Evolutionary conservation across 2,888 invertebrate genomes (phyloP), one percentile per base, ranked within the genome.

Genomic region (Pilophorus perplexus): DNA sequence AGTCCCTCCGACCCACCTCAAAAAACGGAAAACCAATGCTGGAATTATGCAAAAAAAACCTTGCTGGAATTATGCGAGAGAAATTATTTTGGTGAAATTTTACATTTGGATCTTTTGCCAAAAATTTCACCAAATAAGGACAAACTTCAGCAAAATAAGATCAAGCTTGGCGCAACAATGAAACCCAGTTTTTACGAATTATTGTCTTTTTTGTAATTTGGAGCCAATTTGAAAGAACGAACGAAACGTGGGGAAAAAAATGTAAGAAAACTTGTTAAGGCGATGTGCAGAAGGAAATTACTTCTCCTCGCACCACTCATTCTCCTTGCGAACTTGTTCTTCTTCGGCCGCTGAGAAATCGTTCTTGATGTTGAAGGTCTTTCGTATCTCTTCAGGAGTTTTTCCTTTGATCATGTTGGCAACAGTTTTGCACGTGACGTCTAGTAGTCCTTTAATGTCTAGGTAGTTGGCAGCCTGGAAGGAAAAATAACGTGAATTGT

Each of bases 341-440:
- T 99, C 98, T 77, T 99, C 98, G 37, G 92, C 88, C 1, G 95
- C 90, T 5, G 91, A 90, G 73, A 96, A 96, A 77, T 96, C 96
- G 78, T 95, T 96, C 78, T 95, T 94, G 70, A 97, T 96, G 76
- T 95, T 95, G 77, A 97, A 97, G 0, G 94, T 95, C 77, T 94
- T 95, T 8, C 97, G 86, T 70, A 96, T 96, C 77, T 96, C 96
- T 75, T 96, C 95, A 0, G 95, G 94, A n/a, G 94, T 93, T 76
- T 96, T 97, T n/a, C n/a, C n/a, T n/a, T n/a, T n/a, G n/a, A n/a
- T n/a, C n/a, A n/a, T n/a, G n/a, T n/a, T n/a, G n/a, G 55, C 96
- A 54, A 96, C 95, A 0, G 95, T 94, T 80, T 99, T 99, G 80
- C 98, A 99, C 0, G 97, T 95, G 0, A 98, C 97, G 79, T 98